Base-by-base conservation (phyloP, 2,797 vertebrate genomes). In the Paedocypris micromegethes region DNA sequence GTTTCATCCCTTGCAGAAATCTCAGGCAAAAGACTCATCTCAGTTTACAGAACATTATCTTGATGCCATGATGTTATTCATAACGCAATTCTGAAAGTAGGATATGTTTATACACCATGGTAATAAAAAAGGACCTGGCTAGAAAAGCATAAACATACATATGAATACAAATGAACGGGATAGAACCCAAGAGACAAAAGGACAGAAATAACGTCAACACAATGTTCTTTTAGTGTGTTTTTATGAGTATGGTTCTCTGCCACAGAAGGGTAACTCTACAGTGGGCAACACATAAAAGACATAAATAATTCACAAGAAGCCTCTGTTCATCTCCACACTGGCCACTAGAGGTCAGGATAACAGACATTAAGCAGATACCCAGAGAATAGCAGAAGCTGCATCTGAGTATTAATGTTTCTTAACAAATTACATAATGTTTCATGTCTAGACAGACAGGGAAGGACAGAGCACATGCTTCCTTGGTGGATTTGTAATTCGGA, bases 301-400 rank as follows among this genome's bases (percentile, higher is more conserved):
- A 75, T 78, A 6, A 72, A 78, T 78, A 58, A 72, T 75, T 77
- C 68, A 77, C 45, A 72, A 3, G 37, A 9, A 66, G 43, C 66
- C 74, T 78, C 54, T 72, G 70, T 63, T 72, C 40, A 64, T 69
- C 64, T 46, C 42, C 64, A 42, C 45, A 56, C 48, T 73, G 73
- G 70, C 58, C 76, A 65, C 76, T 64, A 73, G 69, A 56, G 70
- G 76, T 78, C 71, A 75, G 73, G 58, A 70, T 48, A 57, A 64
- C 52, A 66, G 62, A 72, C 50, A 66, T 70, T 70, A 59, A 53
- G 68, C 39, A 58, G 42, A 60, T 41, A 41, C 4, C 58, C 64
- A 6, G 47, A 61, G 47, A 48, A 66, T 37, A 51, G 23, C 5
- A 42, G 40, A 41, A 40, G 38, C 50, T 8, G 6, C 4, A 9